Percentiles rank a stretch among this genome's conserved stretches.
These are phyloP conservation scores for Trissolcus brochymenae DNA, from an alignment of 2,888 invertebrate genomes.

Conservation along the genomic window DNA sequence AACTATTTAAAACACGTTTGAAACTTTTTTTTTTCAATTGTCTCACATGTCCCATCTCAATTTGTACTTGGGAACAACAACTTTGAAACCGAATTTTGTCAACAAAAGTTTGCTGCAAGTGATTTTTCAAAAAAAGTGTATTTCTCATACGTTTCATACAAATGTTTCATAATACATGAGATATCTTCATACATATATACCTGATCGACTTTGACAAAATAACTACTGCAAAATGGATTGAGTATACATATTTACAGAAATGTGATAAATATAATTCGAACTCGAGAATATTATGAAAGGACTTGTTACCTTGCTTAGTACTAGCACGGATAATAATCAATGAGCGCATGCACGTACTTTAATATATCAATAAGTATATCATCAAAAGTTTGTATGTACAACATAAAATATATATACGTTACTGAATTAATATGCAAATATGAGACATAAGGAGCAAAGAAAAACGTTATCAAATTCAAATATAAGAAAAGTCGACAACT, in stretches of 20 bases:
- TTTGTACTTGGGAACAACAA: neutral
- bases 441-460: slow-evolving; percentile 38
- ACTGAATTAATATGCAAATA: slow-evolving; percentile 41
- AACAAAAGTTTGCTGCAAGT: slow-evolving; percentile 19
- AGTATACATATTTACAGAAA: slow-evolving; percentile 62
- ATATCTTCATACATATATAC: slow-evolving; percentile 49
- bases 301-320: slow-evolving; percentile 51
- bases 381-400: slow-evolving; percentile 48
- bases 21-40: no score
- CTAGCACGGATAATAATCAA: slow-evolving; percentile 64
- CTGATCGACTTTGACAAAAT: slow-evolving; percentile 57
- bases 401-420: slow-evolving; percentile 36
- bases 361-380: slow-evolving; percentile 53
- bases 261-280: slow-evolving; percentile 19
- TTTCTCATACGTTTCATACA: slow-evolving; percentile 8
- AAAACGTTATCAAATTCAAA: slow-evolving; percentile 12
- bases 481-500: neutral
- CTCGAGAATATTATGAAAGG: slow-evolving; percentile 52
- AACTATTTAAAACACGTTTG: no score
- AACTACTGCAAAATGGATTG: slow-evolving; percentile 43
- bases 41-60: neutral
- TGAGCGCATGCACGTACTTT: slow-evolving; percentile 67
- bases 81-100: neutral
- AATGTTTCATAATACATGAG: slow-evolving; percentile 22
- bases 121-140: neutral